Percentiles rank a stretch among this genome's conserved stretches.
These are phyloP conservation scores for Papilio dardanus DNA, from an alignment of 1,140 invertebrate species.

Conservation along the genomic window DNA sequence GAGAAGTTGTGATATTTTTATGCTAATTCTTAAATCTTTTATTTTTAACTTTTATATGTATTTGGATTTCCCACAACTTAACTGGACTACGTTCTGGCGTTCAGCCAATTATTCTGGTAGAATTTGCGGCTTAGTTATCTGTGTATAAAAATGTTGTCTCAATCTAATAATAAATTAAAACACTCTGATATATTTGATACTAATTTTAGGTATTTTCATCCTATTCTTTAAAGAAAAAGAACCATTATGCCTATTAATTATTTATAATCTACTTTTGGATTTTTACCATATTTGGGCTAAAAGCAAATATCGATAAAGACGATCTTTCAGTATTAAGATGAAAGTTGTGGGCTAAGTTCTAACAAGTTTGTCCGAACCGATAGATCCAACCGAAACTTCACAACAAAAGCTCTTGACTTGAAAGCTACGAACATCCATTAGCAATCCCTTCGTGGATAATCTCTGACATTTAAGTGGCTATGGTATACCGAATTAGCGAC, in stretches of 20 bases:
- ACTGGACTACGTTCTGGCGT: not conserved
- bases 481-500: not conserved
- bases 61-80: not conserved
- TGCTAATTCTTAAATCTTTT: not conserved
- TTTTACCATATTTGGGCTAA: too few relatives aligned
- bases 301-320: not conserved
- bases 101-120: not conserved
- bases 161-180: not conserved
- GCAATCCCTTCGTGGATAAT: constrained; percentile 20
- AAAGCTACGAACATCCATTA: constrained; percentile 15
- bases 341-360: constrained; percentile 20
- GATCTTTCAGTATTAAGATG: not conserved
- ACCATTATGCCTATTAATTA: too few relatives aligned
- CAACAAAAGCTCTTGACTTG: constrained; percentile 15
- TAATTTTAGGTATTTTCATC: too few relatives aligned
- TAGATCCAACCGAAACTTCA: constrained; percentile 7
- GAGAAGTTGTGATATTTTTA: not conserved
- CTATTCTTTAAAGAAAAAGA: too few relatives aligned
- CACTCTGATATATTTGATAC: not conserved
- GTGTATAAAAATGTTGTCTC: not conserved
- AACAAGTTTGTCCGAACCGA: constrained; percentile 1
- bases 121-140: not conserved
- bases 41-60: not conserved
- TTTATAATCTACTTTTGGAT: too few relatives aligned
- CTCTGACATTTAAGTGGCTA: not conserved